Conservation (phyloP, 2,888 invertebrate species). For the Miltochrista miniata region DNA sequence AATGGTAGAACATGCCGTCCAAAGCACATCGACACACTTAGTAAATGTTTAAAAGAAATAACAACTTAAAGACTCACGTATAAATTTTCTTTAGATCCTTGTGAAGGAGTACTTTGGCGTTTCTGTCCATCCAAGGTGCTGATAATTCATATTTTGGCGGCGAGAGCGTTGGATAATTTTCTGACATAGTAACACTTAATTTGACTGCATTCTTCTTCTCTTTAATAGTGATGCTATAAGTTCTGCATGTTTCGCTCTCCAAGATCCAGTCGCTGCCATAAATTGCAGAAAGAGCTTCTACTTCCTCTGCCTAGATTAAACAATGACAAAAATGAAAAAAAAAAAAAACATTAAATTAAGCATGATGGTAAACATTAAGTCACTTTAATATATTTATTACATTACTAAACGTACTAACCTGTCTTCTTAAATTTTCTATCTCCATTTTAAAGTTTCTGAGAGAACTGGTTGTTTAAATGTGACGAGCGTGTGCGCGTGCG, state of each 20-base stretch:
- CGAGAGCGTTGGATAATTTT: conserved; percentile 85
- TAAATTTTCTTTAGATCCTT: conserved; percentile 85
- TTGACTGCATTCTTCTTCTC: conserved; percentile 78
- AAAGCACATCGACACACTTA: too few relatives aligned
- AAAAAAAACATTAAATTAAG: too few relatives aligned
- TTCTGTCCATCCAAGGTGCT: conserved; percentile 87
- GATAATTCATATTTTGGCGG: conserved; percentile 89
- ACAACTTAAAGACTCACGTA: conserved; percentile 79
- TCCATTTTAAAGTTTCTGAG: too few relatives aligned
- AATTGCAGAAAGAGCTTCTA: conserved; percentile 88
- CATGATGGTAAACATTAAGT: too few relatives aligned
- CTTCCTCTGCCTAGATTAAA: conserved; percentile 86
- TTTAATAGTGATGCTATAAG: conserved; percentile 84
- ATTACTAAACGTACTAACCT: too few relatives aligned
- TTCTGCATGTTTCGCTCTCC: conserved; percentile 80
- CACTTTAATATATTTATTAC: too few relatives aligned
- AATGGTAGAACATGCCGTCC: too few relatives aligned
- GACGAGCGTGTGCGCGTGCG: too few relatives aligned
- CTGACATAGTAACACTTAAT: conserved; percentile 85
- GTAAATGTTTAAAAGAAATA: too few relatives aligned
- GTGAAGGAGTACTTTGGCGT: conserved; percentile 82
- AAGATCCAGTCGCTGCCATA: conserved; percentile 87
- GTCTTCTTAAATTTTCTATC: too few relatives aligned
- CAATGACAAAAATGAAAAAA: too few relatives aligned
- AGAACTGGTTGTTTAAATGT: too few relatives aligned